Conservation (phyloP, 2,113 vertebrate species). For the Gambusia holbrooki region DNA sequence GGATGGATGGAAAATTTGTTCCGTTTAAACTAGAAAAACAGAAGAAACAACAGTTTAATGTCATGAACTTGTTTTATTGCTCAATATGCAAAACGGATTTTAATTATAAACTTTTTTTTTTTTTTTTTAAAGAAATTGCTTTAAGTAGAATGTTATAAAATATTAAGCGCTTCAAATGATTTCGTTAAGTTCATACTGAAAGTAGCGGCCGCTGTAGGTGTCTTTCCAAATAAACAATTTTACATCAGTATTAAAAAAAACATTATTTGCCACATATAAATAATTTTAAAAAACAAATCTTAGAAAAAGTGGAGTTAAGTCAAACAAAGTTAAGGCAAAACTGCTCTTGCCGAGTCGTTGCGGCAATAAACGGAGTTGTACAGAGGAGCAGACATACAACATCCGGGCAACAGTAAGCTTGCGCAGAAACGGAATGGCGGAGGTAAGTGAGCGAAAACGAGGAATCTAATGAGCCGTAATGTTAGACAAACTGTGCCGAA, state of each 20-base stretch:
- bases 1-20: neutral
- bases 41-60: neutral
- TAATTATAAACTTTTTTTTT: neutral
- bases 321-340: conserved; percentile 13
- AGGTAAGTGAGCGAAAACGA: conserved; percentile 83
- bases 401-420: conserved; percentile 82
- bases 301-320: neutral
- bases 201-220: neutral
- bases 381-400: conserved; percentile 75
- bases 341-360: conserved; percentile 50
- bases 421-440: conserved; percentile 86
- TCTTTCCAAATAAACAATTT: neutral
- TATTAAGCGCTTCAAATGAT: too few relatives aligned
- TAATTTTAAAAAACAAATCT: neutral
- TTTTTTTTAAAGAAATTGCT: neutral
- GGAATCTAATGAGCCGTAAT: conserved; percentile 65
- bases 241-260: too few relatives aligned
- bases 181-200: neutral
- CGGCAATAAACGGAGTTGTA: conserved; percentile 72
- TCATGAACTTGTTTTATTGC: neutral
- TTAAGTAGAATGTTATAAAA: neutral
- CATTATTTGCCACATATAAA: too few relatives aligned
- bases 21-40: neutral
- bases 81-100: neutral
- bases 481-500: conserved; percentile 35